Percentiles rank a stretch among this genome's conserved stretches.
Evolutionary conservation across 2,113 vertebrate genomes (phyloP).

Genomic region (Erythrolamprus reginae): DNA sequence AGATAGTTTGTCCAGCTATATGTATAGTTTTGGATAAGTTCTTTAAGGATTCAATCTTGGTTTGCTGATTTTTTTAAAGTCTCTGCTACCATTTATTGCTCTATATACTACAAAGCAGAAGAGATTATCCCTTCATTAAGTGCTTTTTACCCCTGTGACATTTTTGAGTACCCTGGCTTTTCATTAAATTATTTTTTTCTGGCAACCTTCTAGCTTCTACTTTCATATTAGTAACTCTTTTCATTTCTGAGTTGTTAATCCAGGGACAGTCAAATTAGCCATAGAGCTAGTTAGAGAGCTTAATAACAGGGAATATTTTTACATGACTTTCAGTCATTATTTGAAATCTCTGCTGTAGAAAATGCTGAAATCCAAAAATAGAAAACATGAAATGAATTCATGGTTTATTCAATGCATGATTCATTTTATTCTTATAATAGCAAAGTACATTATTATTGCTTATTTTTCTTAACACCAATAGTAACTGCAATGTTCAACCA

Average conservation of each 20-base stretch:
- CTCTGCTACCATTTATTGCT: slow-evolving; percentile 51
- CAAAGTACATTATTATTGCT: neutral
- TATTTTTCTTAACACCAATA: neutral
- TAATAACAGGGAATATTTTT: slow-evolving; percentile 59
- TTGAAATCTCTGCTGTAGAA: slow-evolving; percentile 32
- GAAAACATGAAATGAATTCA: slow-evolving; percentile 9
- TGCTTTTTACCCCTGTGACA: slow-evolving; percentile 58
- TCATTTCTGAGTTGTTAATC: slow-evolving; percentile 51
- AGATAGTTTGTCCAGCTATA: neutral
- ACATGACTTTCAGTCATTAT: slow-evolving; percentile 45
- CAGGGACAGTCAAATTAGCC: slow-evolving; percentile 51
- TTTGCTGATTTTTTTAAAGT: slow-evolving; percentile 49
- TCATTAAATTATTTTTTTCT: slow-evolving; percentile 47
- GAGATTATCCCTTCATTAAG: slow-evolving; percentile 60
- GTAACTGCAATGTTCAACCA: neutral
- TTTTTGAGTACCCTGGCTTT: slow-evolving; percentile 43
- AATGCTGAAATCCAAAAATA: slow-evolving; percentile 15
- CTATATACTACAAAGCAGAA: slow-evolving; percentile 54
- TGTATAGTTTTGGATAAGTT: neutral
- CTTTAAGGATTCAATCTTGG: slow-evolving; percentile 49
- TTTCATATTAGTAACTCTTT: slow-evolving; percentile 55
- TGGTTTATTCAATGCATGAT: neutral
- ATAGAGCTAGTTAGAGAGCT: slow-evolving; percentile 45
- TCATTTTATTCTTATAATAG: neutral
- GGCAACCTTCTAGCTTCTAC: slow-evolving; percentile 51